Evolutionary conservation across 2,888 invertebrate genomes (phyloP), one percentile per base, ranked within the genome.

Genomic region (Thereva nobilitata): DNA sequence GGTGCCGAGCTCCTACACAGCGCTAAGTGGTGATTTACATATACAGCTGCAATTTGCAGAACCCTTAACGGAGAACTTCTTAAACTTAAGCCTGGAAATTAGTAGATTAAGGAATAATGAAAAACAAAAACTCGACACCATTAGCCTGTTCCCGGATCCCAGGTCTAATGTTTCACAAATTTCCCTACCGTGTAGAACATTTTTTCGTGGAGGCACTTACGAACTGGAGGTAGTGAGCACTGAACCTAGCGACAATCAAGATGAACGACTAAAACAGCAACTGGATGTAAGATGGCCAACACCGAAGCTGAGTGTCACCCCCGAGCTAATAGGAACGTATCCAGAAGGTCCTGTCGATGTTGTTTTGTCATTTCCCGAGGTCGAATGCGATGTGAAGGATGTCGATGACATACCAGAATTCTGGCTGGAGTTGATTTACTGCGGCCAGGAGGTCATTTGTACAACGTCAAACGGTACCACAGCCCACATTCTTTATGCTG

Each of bases 281-380:
- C 84, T 93, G 74, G 91, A 93, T 74, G 92, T 93, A 5, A 85
- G 89, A 79, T 93, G 93, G 93, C 92, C 93, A 5, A 84, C 85
- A 67, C 90, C 91, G 1, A 85, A 85, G 69, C 79, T 93, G 72
- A 86, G 86, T 59, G 84, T 92, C 56, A 89, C 88, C 66, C 91
- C 91, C 4, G 89, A 90, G 74, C 86, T 87, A 73, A 86, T 93
- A 63, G 87, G 88, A 74, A 93, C 93, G 55, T 93, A 92, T 79
- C 92, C 93, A 4, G 89, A 88, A 75, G 83, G 85, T 68, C 86
- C 89, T 38, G 89, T 92, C 70, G 86, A 86, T 72, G 91, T 90
- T 0, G 88, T 88, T 4, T 77, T 93, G 71, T 88, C 90, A 76
- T 93, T 92, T 76, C 87, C 89, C 5, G 87, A 88, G 59, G 87